Evolutionary conservation across 2,888 invertebrate genomes (phyloP), one percentile per base, ranked within the genome.

Genomic region (Amphipoea oculea): DNA sequence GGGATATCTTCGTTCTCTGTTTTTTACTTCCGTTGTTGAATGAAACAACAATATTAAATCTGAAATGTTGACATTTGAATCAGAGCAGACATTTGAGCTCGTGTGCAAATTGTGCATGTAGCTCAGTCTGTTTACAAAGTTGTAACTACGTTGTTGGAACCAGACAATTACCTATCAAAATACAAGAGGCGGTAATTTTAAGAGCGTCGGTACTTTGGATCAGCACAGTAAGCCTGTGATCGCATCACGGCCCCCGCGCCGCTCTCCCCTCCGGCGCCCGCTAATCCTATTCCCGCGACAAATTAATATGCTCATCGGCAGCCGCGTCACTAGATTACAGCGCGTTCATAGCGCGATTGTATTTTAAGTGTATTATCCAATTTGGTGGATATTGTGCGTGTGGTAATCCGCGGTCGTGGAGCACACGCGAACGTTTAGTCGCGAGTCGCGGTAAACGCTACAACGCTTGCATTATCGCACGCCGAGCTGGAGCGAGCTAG

Each of bases 311-410:
- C 95, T 96, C 96, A 96, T 97, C 96, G 96, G 95, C 95, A 95
- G 95, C 94, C 95, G 94, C 96, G 94, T 95, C 95, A 95, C 95
- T 96, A 95, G 96, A 96, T 96, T 97, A 96, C 95, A 94, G 93
- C 94, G 95, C 96, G 95, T 96, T 96, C 95, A 96, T 94, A 93
- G 95, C 95, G 94, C 97, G 97, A 97, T 97, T 96, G 97, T 97
- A 97, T 97, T 97, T 97, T 97, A 97, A 97, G 97, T 97, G 97
- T 97, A 97, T 97, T 97, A 97, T 97, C 97, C 97, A 97, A 97
- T 97, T 97, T 97, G 96, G 95, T 94, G 95, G 97, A 96, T 97
- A 97, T 97, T 97, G 97, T 97, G 96, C 97, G 97, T 96, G 96
- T 92, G 94, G 94, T 96, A 96, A 96, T 96, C 96, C 95, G 94